Base-by-base conservation (phyloP, 2,113 vertebrate genomes). In the Anolis sagrei region DNA sequence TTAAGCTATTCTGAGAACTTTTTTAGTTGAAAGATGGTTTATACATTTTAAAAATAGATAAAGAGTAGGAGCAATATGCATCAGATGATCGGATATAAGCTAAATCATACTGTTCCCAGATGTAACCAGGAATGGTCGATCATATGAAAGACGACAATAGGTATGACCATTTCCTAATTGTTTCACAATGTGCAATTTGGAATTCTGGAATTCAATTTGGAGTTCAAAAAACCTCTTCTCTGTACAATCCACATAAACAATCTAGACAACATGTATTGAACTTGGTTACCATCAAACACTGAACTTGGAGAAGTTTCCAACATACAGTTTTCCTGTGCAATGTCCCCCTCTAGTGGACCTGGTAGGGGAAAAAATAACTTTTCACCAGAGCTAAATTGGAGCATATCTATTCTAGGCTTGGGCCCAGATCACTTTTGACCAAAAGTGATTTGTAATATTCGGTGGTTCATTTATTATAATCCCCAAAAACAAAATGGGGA, bases 271-370 rank as follows among this genome's bases (percentile, higher is more conserved):
- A 64, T 29, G 3, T 23, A 64, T 77, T 87, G 44, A 58, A 54
- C 27, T 69, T 78, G 44, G 1, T 36, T 77, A 1, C 36, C 51
- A 16, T 58, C 58, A 58, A 49, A n/a, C 3, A n/a, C n/a, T 39
- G 62, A 10, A 1, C 9, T 7, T 14, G 23, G 21, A 27, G 32
- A 25, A 19, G 21, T 75, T 72, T 4, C 29, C 32, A 23, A 62
- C 11, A 21, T 70, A 27, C 61, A 19, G 61, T 62, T 29, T 68
- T 68, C 27, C 10, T 34, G 76, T 39, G 27, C 76, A 79, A 75
- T 83, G 32, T 32, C 48, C 27, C 86, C 81, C 76, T 88, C 86
- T 88, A 83, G 69, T 73, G 86, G 70, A 4, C 76, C 66, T 34
- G 54, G 39, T 44, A 44, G 39, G 5, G 5, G 44, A 83, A 64